phyloP scores from a whole-genome alignment of 2,888 invertebrate species.

The Reticulitermes lucifugus region DNA sequence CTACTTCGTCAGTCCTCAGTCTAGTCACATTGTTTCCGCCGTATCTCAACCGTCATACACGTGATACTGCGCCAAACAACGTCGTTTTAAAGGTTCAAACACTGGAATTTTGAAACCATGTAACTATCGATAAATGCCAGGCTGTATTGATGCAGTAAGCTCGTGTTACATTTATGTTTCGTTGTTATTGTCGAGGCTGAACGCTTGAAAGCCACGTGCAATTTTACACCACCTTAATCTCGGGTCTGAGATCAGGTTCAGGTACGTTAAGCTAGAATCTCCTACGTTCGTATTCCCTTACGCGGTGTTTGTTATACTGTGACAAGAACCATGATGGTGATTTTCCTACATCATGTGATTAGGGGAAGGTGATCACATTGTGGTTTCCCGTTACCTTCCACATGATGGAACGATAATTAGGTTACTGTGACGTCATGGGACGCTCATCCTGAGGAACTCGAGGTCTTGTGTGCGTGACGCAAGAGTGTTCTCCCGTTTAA shows the following conservation, averaged over 20 bases:
- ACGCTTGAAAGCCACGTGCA: not conserved
- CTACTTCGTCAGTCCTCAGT: too few species aligned
- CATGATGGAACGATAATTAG: slow-evolving; percentile 20
- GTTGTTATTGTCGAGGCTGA: not conserved
- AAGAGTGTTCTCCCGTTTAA: not conserved
- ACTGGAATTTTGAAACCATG: too few species aligned
- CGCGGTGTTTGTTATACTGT: not conserved
- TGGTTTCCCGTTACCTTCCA: slow-evolving; percentile 6
- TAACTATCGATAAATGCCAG: too few species aligned
- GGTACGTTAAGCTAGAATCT: not conserved
- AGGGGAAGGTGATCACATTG: slow-evolving; percentile 8
- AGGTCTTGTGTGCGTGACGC: not conserved
- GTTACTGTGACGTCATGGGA: slow-evolving; percentile 1
- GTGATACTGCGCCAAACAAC: too few species aligned
- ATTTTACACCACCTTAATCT: not conserved
- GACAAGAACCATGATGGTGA: not conserved
- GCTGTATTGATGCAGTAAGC: not conserved
- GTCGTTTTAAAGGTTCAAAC: too few species aligned
- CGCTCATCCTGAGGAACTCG: not conserved
- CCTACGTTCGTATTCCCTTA: not conserved
- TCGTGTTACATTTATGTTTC: not conserved
- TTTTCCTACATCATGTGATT: not conserved
- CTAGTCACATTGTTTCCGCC: too few species aligned
- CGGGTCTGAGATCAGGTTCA: not conserved
- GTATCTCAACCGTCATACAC: too few species aligned